phyloP scores from a whole-genome alignment of 2,888 invertebrate species.

The Unio delphinus region DNA sequence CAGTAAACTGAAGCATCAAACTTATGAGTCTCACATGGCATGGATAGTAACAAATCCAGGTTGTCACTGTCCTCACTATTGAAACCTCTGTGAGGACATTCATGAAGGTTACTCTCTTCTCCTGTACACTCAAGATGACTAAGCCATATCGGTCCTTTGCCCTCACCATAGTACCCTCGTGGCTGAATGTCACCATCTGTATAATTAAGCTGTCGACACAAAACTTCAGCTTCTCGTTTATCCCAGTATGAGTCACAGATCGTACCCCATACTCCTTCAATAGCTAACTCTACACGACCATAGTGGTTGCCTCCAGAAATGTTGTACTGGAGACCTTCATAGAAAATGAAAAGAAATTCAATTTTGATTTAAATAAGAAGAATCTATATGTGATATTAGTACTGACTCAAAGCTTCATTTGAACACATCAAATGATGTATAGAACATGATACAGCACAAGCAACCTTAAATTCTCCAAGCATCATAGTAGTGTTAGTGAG shows the following conservation, averaged over 20 bases:
- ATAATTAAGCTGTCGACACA: constrained; percentile 53
- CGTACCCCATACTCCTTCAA: constrained; percentile 80
- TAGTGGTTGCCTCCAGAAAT: constrained; percentile 37
- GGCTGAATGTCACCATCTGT: constrained; percentile 46
- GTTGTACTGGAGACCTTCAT: constrained; percentile 46
- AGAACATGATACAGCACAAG: too few relatives aligned
- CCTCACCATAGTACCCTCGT: constrained; percentile 45
- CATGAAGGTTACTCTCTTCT: constrained; percentile 42
- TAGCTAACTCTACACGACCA: constrained; percentile 78
- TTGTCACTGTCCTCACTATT: constrained; percentile 35
- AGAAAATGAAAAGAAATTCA: neutral
- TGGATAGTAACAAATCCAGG: constrained; percentile 36
- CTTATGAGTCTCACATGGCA: constrained; percentile 46
- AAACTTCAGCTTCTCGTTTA: constrained; percentile 79
- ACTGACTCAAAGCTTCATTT: too few relatives aligned
- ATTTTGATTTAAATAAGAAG: neutral
- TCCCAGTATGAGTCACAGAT: constrained; percentile 84
- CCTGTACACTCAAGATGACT: constrained; percentile 56
- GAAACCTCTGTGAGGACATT: constrained; percentile 56
- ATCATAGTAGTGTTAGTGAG: too few relatives aligned
- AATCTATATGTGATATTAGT: neutral
- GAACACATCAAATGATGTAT: too few relatives aligned
- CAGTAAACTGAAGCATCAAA: constrained; percentile 57
- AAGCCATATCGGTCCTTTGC: constrained; percentile 60
- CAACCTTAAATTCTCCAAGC: too few relatives aligned